phyloP scores from a whole-genome alignment of 2,113 vertebrate genomes.

The Ochotona princeps region DNA sequence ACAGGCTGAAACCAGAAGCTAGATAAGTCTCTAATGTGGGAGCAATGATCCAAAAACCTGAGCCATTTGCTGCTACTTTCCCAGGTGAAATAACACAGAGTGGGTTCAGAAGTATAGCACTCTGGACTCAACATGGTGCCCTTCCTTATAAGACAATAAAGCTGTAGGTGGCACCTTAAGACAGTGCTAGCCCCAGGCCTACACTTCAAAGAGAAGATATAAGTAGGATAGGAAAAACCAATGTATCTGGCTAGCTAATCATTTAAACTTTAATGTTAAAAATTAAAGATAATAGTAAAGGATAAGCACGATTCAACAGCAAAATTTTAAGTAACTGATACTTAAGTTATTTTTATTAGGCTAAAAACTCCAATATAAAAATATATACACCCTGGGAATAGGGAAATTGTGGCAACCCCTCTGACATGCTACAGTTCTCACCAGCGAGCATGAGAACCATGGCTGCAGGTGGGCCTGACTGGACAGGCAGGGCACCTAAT shows the following conservation, averaged over 20 bases:
- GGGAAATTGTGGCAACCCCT: no score
- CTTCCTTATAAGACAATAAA: neutral
- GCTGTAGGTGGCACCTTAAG: no score
- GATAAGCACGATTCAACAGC: neutral
- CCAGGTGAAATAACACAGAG: no score
- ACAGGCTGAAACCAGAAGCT: no score
- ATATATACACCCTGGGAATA: neutral
- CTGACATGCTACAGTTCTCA: no score
- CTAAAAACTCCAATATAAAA: neutral
- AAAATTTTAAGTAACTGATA: neutral
- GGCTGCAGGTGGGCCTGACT: no score
- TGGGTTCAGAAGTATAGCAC: no score
- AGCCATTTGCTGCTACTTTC: no score
- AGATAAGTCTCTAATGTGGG: no score
- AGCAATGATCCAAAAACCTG: no score
- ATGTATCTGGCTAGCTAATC: neutral
- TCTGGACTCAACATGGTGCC: neutral
- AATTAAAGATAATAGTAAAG: slow-evolving; percentile 2
- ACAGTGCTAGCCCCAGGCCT: neutral
- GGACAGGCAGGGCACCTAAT: no score
- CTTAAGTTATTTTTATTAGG: slow-evolving; percentile 31
- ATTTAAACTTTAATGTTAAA: neutral
- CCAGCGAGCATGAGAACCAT: no score
- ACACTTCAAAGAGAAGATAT: slow-evolving; percentile 39
- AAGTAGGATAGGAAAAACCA: slow-evolving; percentile 44